Percentiles rank a stretch among this genome's conserved stretches.
phyloP scores from a whole-genome alignment of 1,140 invertebrate species.

The Heterodera carotae region DNA sequence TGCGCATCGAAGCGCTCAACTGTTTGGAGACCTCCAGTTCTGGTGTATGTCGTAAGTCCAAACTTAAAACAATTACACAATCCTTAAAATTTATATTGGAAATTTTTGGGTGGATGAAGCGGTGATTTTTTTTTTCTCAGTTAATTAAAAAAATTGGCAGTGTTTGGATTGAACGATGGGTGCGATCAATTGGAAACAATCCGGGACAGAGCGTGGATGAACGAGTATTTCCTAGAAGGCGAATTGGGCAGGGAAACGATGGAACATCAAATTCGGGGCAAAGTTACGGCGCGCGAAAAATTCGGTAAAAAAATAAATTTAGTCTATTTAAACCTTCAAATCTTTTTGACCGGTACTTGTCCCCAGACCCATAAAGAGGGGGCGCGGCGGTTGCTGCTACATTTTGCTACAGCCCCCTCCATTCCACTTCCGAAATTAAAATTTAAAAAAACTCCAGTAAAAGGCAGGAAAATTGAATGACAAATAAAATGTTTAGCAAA shows the following conservation, averaged over 20 bases:
- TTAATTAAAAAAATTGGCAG: slow-evolving; percentile 38
- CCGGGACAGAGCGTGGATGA: slow-evolving; percentile 52
- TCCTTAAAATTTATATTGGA: no score
- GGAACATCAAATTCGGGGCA: slow-evolving; percentile 45
- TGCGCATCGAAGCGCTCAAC: slow-evolving; percentile 52
- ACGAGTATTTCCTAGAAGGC: slow-evolving; percentile 52
- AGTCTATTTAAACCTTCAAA: no score
- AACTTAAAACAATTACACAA: neutral
- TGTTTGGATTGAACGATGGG: slow-evolving; percentile 58
- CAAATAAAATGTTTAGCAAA: no score
- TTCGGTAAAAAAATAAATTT: slow-evolving; percentile 37
- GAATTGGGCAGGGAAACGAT: slow-evolving; percentile 48
- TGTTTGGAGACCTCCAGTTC: slow-evolving; percentile 53
- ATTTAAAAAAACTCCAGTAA: no score
- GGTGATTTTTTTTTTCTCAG: neutral
- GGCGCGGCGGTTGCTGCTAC: no score
- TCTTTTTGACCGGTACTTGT: no score
- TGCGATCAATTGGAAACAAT: slow-evolving; percentile 50
- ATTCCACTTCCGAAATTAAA: no score
- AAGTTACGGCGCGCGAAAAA: slow-evolving; percentile 35
- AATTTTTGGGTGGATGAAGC: neutral
- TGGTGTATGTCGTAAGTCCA: slow-evolving; percentile 59
- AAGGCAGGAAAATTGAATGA: no score
- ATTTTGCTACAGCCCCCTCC: no score
- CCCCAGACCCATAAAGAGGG: no score